phyloP scores from a whole-genome alignment of 2,113 vertebrate species.

The Cranoglanis bouderius region DNA sequence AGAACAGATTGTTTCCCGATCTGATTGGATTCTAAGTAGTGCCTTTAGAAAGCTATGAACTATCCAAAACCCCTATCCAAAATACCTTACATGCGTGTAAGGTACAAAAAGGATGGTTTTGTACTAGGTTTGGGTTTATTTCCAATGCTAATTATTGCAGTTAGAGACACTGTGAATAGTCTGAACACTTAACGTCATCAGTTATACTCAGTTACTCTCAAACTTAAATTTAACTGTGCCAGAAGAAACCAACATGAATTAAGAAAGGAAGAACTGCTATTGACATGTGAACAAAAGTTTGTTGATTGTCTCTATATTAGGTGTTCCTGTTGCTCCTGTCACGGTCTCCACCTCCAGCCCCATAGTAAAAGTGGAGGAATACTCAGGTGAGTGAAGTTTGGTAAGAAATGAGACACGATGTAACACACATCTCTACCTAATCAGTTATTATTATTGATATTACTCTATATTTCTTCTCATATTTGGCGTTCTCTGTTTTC shows the following conservation, averaged over 20 bases:
- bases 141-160: background rate
- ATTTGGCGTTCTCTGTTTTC: background rate
- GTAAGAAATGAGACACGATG: background rate
- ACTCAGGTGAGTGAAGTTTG: constrained; percentile 60
- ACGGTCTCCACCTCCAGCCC: constrained; percentile 61
- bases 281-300: background rate
- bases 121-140: background rate
- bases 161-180: background rate
- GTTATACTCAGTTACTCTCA: background rate
- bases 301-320: constrained; percentile 50
- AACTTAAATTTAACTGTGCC: background rate
- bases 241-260: background rate
- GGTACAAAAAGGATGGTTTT: background rate
- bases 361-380: constrained; percentile 70
- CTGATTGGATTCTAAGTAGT: background rate
- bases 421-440: no score
- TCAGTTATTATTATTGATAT: no score
- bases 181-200: background rate
- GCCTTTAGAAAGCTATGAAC: background rate
- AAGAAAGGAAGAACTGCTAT: background rate
- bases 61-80: background rate
- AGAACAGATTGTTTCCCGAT: background rate
- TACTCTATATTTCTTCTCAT: background rate
- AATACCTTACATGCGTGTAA: no score
- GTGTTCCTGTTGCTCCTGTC: constrained; percentile 60